Percentiles rank a stretch among this genome's conserved stretches.
Evolutionary conservation across 2,888 invertebrate genomes (phyloP).

Genomic region (Cephus pulcher): DNA sequence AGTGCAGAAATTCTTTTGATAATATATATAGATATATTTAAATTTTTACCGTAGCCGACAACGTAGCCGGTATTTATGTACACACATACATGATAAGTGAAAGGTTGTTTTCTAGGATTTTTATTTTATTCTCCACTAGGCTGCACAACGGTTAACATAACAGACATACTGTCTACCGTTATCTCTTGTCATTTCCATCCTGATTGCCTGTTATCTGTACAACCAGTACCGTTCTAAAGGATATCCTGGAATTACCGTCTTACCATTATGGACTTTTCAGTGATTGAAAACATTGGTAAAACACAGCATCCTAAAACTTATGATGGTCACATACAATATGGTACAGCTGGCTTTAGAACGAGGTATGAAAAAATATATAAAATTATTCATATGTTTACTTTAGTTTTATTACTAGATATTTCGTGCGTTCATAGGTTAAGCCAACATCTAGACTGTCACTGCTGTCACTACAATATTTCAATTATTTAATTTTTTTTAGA

Average conservation of each 20-base stretch:
- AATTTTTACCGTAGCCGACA: neutral
- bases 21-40: neutral
- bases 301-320: constrained; percentile 80
- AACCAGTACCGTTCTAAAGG: neutral
- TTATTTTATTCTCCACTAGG: neutral
- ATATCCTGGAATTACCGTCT: neutral
- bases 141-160: neutral
- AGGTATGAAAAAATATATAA: constrained; percentile 70
- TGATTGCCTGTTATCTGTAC: neutral
- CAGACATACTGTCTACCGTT: neutral
- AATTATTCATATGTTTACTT: constrained; percentile 2
- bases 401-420: neutral
- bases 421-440: neutral
- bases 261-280: constrained; percentile 33
- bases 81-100: neutral
- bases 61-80: neutral
- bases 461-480: constrained; percentile 9
- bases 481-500: constrained; percentile 70
- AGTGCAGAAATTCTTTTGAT: neutral
- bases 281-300: constrained; percentile 69
- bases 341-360: constrained; percentile 87
- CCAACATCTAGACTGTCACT: neutral
- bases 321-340: constrained; percentile 79
- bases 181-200: neutral
- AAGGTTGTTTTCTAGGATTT: neutral